Evolutionary conservation across 2,888 invertebrate genomes (phyloP).

Genomic region (Amphipoea oculea): DNA sequence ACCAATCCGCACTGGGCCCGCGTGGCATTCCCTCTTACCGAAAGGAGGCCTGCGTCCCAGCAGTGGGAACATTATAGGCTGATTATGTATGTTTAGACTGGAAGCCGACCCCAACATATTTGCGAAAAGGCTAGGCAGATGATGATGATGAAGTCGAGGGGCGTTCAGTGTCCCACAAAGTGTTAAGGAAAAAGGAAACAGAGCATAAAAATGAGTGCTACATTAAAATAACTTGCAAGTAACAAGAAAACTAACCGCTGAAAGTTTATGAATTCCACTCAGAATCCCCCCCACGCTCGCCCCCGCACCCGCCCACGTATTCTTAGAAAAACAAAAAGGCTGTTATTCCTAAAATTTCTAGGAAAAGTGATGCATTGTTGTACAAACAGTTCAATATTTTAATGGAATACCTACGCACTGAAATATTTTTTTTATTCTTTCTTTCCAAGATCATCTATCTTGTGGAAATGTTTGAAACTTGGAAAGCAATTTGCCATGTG

Average conservation of each 20-base stretch:
- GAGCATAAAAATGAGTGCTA: neutral
- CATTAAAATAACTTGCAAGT: neutral
- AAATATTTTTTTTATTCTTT: neutral
- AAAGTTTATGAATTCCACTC: conserved; percentile 3
- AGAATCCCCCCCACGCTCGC: conserved; percentile 25
- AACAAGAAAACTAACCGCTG: neutral
- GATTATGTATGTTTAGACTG: too few species aligned
- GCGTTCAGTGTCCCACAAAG: too few species aligned
- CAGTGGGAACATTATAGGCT: too few species aligned
- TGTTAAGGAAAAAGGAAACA: neutral
- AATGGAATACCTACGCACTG: neutral
- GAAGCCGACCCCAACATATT: too few species aligned
- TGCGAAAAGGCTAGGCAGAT: too few species aligned
- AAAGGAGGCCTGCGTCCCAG: too few species aligned
- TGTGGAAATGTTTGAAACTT: neutral
- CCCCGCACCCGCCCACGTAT: conserved; percentile 26
- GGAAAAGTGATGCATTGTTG: neutral
- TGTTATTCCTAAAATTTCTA: conserved; percentile 21
- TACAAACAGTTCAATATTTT: conserved; percentile 5
- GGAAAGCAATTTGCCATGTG: neutral
- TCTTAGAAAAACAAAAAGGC: conserved; percentile 7
- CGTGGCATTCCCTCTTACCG: too few species aligned
- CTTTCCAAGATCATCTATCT: neutral
- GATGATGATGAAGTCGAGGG: too few species aligned
- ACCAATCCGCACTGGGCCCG: too few species aligned